Evolutionary conservation across 1,140 invertebrate genomes (phyloP), one percentile per base, ranked within the genome.

Genomic region (Globodera ellingtonae): DNA sequence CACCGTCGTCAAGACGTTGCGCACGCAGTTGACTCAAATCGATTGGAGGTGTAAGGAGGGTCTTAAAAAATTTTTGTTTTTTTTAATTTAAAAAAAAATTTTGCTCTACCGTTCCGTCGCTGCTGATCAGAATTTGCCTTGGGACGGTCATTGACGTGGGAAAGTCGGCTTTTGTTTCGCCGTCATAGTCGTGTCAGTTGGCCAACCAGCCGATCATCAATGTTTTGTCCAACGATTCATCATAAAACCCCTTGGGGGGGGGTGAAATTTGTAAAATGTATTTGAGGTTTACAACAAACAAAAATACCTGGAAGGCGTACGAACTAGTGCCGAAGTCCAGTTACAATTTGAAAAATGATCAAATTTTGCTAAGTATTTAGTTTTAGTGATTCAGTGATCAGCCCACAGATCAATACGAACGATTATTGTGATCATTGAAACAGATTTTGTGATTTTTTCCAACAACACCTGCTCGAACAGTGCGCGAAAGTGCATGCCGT

Each of bases 251-350:
- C 69, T 74, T 9, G 24, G 47, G 18, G 13, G 44, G 15, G 6
- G 15, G n/a, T n/a, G n/a, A n/a, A n/a, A n/a, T n/a, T n/a, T n/a
- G n/a, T n/a, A n/a, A n/a, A n/a, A n/a, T n/a, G n/a, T n/a, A n/a
- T n/a, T n/a, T n/a, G n/a, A n/a, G n/a, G n/a, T n/a, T n/a, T n/a
- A n/a, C n/a, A n/a, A n/a, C n/a, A 7, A 13, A 13, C 10, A 74
- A 75, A 21, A 9, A n/a, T n/a, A 69, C 75, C 48, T 80, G 79
- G 66, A 80, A 80, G 6, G 79, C 79, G 35, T 80, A 80, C 44
- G 79, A 70, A 66, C 69, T 24, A 13, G 79, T 80, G 44, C 73
- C 78, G 66, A 80, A 80, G 24, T 80, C 79, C 48, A 80, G 48
- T 69, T 80, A 73, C 48, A 50, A 50, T 78, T 72, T n/a, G 35